These are phyloP conservation scores for Agriopis leucophaearia DNA, from an alignment of 2,888 invertebrate species.

Conservation along the genomic window DNA sequence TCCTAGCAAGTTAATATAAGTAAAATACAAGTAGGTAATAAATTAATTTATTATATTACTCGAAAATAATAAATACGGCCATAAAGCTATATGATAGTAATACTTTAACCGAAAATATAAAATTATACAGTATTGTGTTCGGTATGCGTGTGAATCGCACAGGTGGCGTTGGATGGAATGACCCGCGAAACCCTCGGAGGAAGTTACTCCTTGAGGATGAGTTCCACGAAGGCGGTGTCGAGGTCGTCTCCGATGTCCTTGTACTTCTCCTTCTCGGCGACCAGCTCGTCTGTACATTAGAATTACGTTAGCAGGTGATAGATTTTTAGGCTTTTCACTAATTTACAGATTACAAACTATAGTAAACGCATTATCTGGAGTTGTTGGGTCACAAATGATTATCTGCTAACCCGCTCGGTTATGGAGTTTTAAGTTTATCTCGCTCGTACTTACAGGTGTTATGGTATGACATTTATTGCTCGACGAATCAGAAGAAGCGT, in stretches of 20 bases:
- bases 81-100: conserved; percentile 79
- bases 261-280: conserved; percentile 99
- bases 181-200: conserved; percentile 38
- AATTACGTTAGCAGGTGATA: conserved; percentile 42
- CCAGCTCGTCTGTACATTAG: conserved; percentile 93
- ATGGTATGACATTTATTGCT: too few species aligned
- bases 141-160: conserved; percentile 69
- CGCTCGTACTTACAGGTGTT: too few species aligned
- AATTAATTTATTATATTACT: conserved; percentile 81
- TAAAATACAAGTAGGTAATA: conserved; percentile 71
- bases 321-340: too few species aligned
- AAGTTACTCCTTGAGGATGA: conserved; percentile 91
- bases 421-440: too few species aligned
- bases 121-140: conserved; percentile 79
- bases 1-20: too few species aligned
- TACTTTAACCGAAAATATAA: conserved; percentile 82
- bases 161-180: conserved; percentile 59
- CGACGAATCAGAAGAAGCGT: too few species aligned
- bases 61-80: conserved; percentile 83
- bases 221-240: conserved; percentile 99
- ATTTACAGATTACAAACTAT: too few species aligned
- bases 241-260: conserved; percentile 99
- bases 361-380: too few species aligned
- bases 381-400: too few species aligned
- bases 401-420: too few species aligned